Evolutionary conservation across 35 echinoderm and acorn worm genomes (phyloP).

Genomic region (Nesometra sesokonis): DNA sequence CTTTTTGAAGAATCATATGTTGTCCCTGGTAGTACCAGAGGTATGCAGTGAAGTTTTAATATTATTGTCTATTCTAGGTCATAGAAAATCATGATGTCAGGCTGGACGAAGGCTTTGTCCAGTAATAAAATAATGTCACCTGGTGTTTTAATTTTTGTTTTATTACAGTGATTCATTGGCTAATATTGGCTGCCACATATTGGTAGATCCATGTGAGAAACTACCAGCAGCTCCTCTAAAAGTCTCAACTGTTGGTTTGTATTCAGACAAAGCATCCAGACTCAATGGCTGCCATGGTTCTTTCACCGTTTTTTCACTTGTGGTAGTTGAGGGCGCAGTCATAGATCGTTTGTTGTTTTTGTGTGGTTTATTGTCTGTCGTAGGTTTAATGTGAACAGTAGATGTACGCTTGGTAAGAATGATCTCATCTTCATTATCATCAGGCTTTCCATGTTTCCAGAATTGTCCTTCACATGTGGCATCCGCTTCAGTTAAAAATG

Average conservation of each 20-base stretch:
- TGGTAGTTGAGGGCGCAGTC: not conserved
- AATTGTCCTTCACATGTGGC: conserved; percentile 58
- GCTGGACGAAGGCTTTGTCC: no score
- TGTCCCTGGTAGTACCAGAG: no score
- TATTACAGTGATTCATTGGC: not conserved
- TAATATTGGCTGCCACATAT: not conserved
- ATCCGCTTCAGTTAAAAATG: conserved; percentile 66
- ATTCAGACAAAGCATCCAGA: not conserved
- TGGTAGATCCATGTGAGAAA: not conserved
- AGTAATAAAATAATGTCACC: not conserved
- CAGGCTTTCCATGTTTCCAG: not conserved
- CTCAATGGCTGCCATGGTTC: not conserved
- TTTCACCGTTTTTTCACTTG: no score
- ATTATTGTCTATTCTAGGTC: no score
- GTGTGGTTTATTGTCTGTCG: not conserved
- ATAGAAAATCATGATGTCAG: no score
- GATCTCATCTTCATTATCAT: not conserved
- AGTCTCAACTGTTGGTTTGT: not conserved
- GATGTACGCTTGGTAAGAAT: not conserved
- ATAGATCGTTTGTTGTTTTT: not conserved
- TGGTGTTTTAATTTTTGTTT: not conserved
- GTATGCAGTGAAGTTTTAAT: no score
- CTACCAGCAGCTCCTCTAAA: not conserved
- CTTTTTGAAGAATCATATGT: no score
- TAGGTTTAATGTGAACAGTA: not conserved